Evolutionary conservation across 2,797 vertebrate species (phyloP), one percentile per base, ranked within the genome.

Genomic region (Pelodytes ibericus): DNA sequence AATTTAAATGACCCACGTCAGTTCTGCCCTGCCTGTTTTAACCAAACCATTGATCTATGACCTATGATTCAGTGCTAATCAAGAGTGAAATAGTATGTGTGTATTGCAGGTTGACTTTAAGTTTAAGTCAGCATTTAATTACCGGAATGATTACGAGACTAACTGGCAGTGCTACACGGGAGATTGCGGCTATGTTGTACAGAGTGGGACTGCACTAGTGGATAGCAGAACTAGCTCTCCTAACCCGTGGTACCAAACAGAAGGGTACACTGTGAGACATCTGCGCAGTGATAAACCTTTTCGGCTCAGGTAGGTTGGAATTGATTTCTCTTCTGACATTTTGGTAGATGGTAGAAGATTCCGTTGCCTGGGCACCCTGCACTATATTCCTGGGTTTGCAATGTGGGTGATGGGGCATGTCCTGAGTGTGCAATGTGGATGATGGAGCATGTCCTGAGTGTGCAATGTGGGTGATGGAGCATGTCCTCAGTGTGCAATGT

Each of bases 41-140:
- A n/a, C n/a, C n/a, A n/a, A n/a, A n/a, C n/a, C n/a, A n/a, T n/a
- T n/a, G n/a, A n/a, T n/a, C n/a, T n/a, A n/a, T n/a, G n/a, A n/a
- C n/a, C n/a, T n/a, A n/a, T n/a, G n/a, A n/a, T n/a, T n/a, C n/a
- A n/a, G n/a, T n/a, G n/a, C n/a, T n/a, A n/a, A n/a, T n/a, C n/a
- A n/a, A n/a, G n/a, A n/a, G n/a, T n/a, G n/a, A n/a, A n/a, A n/a
- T n/a, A n/a, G n/a, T n/a, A n/a, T n/a, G n/a, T n/a, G n/a, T n/a
- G n/a, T n/a, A n/a, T 77, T 71, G 47, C 61, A 77, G 75, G 68
- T 77, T 20, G 75, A 71, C n/a, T 71, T 77, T 2, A 77, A 25
- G 57, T 77, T 64, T 30, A 77, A 71, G 51, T 41, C 75, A 5
- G 26, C 67, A 20, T 77, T 65, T 25, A 33, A 47, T 16, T 4